Evolutionary conservation across 2,888 invertebrate species (phyloP), one percentile per base, ranked within the genome.

Genomic region (Cephus nigrinus): DNA sequence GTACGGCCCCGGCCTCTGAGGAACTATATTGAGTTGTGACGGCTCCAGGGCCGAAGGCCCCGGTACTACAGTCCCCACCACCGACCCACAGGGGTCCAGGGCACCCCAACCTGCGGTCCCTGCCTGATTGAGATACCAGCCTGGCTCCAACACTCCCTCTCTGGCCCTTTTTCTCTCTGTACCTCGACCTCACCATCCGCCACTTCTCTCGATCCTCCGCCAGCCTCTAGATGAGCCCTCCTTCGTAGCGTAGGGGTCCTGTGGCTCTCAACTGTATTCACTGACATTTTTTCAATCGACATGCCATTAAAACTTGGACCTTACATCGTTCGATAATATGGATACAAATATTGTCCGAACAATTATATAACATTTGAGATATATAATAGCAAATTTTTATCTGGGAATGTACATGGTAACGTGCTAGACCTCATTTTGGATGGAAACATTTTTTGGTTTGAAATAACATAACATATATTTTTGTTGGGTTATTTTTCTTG

Each of bases 11-110:
- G 87, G 89, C 88, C 87, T 87, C 88, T 84, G 88, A 88, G 87
- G 86, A 87, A 90, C 91, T 90, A 90, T 89, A 91, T 90, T 91
- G 91, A 91, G 91, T 90, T 90, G 91, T 90, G 90, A 91, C 90
- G 90, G 90, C 87, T 87, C 83, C 82, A 85, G 83, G 86, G 86
- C 86, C 87, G 88, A 87, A 86, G 86, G 85, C 86, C 85, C 84
- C 84, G 80, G 80, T 84, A 80, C 80, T 77, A 78, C 76, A 68
- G 76, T 75, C 80, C 79, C 86, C 75, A 74, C 76, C 82, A 82
- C 82, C 80, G 81, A 79, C 81, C 83, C 83, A 83, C 86, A 85
- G 84, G 88, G 87, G 87, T 87, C 89, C 89, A 86, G 86, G 84
- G 87, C 83, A 86, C 87, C 89, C 89, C 87, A 87, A 89, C 88